Conservation (phyloP, 2,113 vertebrate species). For the Elachura formosa region DNA sequence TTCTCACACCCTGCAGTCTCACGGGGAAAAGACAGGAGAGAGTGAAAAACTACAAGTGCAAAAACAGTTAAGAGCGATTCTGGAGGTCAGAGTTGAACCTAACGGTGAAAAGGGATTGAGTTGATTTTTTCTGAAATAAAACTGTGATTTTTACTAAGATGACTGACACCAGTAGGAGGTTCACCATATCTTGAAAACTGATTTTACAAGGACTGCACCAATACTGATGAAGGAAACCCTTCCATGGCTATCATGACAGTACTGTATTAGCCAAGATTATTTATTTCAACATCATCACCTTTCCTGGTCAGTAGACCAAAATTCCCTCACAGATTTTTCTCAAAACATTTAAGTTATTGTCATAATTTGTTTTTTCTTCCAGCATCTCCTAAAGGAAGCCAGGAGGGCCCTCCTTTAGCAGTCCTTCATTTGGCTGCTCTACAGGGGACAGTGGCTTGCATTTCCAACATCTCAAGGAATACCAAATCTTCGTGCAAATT, state of each 20-base stretch:
- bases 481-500: constrained; percentile 1
- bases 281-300: neutral
- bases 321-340: neutral
- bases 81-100: neutral
- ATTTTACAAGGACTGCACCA: neutral
- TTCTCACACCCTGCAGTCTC: neutral
- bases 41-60: neutral
- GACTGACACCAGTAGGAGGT: neutral
- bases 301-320: neutral
- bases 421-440: neutral
- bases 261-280: neutral
- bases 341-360: neutral
- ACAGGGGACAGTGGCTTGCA: constrained; percentile 36
- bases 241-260: neutral
- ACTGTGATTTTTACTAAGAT: neutral
- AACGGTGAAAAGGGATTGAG: neutral
- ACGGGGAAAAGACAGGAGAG: neutral
- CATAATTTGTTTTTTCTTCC: neutral
- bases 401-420: neutral
- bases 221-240: neutral
- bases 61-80: neutral
- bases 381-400: neutral
- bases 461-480: constrained; percentile 60
- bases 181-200: neutral
- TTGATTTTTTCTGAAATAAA: neutral